These are phyloP conservation scores for Elephas maximus DNA, from an alignment of 2,113 vertebrate species.

Conservation along the genomic window DNA sequence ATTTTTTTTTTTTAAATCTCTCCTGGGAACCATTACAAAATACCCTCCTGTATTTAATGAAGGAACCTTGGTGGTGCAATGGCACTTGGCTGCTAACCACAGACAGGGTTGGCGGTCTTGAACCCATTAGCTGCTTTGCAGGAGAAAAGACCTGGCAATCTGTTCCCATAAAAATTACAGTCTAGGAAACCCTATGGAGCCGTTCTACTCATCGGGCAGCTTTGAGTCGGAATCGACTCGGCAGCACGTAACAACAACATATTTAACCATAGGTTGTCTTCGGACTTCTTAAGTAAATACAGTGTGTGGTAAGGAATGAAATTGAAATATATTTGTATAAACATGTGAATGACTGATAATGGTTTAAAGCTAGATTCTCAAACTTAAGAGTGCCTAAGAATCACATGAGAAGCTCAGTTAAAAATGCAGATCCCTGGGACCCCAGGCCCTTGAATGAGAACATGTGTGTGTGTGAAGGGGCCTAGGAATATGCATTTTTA, in stretches of 20 bases:
- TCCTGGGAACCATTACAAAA: slow-evolving; percentile 14
- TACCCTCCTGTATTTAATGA: background rate
- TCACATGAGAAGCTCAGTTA: background rate
- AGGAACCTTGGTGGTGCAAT: too few species aligned
- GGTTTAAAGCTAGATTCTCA: background rate
- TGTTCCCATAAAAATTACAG: too few species aligned
- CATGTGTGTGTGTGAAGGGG: too few species aligned
- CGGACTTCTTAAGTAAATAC: background rate
- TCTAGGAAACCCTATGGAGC: background rate
- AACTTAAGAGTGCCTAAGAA: background rate
- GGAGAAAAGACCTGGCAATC: background rate
- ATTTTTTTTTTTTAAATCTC: background rate
- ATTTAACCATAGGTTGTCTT: background rate
- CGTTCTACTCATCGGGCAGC: background rate
- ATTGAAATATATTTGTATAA: background rate
- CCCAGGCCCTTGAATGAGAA: background rate
- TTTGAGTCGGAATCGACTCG: background rate
- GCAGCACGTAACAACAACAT: background rate
- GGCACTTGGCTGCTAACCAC: too few species aligned
- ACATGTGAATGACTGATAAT: background rate
- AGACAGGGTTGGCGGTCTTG: background rate
- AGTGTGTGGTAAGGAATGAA: background rate
- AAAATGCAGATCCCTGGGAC: background rate
- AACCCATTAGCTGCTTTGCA: background rate
- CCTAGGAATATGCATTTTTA: background rate